Percentiles rank a stretch among this genome's conserved stretches.
These are phyloP conservation scores for Acestrorhynchus altus DNA, from an alignment of 2,797 vertebrate species.

Conservation along the genomic window DNA sequence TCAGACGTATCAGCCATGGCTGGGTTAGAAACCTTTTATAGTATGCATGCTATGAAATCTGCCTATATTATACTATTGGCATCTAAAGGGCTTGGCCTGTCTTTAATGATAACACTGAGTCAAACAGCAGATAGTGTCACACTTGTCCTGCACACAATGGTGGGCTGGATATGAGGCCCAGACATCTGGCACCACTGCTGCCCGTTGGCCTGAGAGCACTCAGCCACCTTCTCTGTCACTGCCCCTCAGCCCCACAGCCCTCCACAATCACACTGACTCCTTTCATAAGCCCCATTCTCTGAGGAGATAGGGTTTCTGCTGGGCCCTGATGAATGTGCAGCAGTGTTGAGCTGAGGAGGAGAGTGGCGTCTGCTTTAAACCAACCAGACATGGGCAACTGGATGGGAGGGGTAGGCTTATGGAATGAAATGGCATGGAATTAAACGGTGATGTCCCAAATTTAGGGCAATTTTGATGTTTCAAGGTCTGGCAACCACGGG, in stretches of 20 bases:
- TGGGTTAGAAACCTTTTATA: too few species aligned
- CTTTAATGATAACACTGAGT: neutral
- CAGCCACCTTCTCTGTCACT: conserved; percentile 27
- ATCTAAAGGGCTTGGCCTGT: neutral
- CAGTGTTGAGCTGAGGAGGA: conserved; percentile 30
- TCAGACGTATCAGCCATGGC: too few species aligned
- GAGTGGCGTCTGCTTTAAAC: conserved; percentile 50
- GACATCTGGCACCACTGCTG: conserved; percentile 38
- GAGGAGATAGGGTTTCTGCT: conserved; percentile 47
- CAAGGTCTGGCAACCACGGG: conserved; percentile 21
- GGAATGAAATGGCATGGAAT: conserved; percentile 30
- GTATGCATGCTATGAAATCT: too few species aligned
- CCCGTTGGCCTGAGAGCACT: conserved; percentile 36
- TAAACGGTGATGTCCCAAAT: conserved; percentile 38
- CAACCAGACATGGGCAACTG: conserved; percentile 45
- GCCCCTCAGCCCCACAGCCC: conserved; percentile 13
- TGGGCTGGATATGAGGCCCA: neutral
- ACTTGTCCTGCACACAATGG: neutral
- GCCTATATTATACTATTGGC: neutral
- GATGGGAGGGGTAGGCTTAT: conserved; percentile 32
- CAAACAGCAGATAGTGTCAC: neutral
- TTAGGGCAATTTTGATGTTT: conserved; percentile 25
- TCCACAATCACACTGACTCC: conserved; percentile 39
- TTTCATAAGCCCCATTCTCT: conserved; percentile 45
- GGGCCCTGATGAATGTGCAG: conserved; percentile 30